Evolutionary conservation across 2,113 vertebrate genomes (phyloP).

Genomic region (Uropsilus gracilis): DNA sequence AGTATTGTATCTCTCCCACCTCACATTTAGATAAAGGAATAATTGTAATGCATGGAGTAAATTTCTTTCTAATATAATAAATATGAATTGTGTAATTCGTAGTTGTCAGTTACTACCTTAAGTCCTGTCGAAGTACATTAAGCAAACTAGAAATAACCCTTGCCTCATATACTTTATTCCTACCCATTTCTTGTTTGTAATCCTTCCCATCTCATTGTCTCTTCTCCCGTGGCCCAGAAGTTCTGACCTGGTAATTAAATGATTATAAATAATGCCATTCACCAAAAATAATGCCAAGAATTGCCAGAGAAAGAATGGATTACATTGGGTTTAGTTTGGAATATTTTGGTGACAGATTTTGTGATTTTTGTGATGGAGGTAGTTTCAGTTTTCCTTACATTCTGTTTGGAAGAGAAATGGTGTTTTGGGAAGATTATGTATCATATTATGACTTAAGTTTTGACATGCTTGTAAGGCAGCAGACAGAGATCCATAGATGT

Average conservation of each 20-base stretch:
- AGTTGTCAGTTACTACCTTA: neutral
- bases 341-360: neutral
- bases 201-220: neutral
- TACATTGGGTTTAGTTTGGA: neutral
- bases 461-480: neutral
- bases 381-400: conserved; percentile 16
- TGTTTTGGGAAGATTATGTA: neutral
- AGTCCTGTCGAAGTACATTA: neutral
- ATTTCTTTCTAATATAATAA: conserved; percentile 5
- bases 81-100: neutral
- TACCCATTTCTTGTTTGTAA: neutral
- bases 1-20: neutral
- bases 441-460: conserved; percentile 3
- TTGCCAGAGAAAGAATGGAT: neutral
- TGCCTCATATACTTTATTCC: neutral
- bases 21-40: conserved; percentile 9
- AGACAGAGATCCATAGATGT: neutral
- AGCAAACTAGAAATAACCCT: neutral
- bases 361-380: neutral
- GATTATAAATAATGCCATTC: neutral
- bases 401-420: neutral
- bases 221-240: neutral
- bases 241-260: neutral
- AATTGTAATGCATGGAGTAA: neutral
- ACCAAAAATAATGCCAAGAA: neutral